phyloP scores from a whole-genome alignment of 2,797 vertebrate genomes.

The Helicolenus hilgendorfi region DNA sequence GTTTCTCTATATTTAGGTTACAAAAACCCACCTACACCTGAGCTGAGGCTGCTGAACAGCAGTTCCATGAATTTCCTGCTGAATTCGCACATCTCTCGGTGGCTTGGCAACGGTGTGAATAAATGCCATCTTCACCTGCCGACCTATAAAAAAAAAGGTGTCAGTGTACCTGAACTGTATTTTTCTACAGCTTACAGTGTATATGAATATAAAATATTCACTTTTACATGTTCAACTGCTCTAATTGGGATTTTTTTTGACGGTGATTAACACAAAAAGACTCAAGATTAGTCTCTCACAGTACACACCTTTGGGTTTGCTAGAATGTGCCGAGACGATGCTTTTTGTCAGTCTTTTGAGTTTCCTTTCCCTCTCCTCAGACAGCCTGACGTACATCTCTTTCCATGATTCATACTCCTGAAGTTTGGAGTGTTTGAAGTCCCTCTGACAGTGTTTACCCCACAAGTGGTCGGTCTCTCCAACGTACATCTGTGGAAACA shows the following conservation, averaged over 20 bases:
- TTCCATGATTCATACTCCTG: slow-evolving; percentile 94
- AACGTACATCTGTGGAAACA: slow-evolving; percentile 84
- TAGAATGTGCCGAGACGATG: slow-evolving; percentile 92
- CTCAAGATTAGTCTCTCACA: neutral
- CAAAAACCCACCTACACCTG: slow-evolving; percentile 85
- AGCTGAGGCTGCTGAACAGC: slow-evolving; percentile 83
- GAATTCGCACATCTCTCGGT: slow-evolving; percentile 88
- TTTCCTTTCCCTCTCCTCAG: slow-evolving; percentile 92
- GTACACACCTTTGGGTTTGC: slow-evolving; percentile 92
- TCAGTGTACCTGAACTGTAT: neutral
- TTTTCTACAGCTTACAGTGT: neutral
- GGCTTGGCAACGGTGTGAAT: slow-evolving; percentile 93
- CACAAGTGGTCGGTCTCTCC: slow-evolving; percentile 92
- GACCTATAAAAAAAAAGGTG: slow-evolving; percentile 80
- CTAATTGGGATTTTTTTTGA: neutral
- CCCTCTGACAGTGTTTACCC: slow-evolving; percentile 92
- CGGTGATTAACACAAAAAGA: neutral
- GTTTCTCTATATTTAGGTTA: slow-evolving; percentile 2
- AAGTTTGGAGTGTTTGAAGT: slow-evolving; percentile 90
- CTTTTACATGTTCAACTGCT: neutral
- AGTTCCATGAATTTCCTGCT: slow-evolving; percentile 91
- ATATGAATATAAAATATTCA: neutral
- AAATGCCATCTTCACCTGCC: slow-evolving; percentile 94
- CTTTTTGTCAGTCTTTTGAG: slow-evolving; percentile 91
- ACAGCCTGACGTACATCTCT: slow-evolving; percentile 93